Base-by-base conservation (phyloP, 2,888 invertebrate species). In the Acronicta aceris region DNA sequence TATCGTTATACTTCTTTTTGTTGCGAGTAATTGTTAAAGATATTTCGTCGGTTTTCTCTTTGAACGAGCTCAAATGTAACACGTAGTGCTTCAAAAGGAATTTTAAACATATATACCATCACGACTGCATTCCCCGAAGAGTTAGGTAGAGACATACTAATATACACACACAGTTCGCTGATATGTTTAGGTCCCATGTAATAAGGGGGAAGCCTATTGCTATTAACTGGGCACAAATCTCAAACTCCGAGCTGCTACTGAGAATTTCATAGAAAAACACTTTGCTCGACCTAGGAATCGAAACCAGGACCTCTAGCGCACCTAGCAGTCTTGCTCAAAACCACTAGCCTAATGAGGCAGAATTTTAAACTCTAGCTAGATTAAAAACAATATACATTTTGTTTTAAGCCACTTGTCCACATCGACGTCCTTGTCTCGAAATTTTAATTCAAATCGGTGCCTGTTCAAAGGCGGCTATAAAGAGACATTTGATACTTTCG, bases 361-460 rank as follows among this genome's bases (percentile, higher is more conserved):
- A 85, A 86, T 89, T 87, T 89, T 84, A 84, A 87, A 83, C 80
- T 85, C 79, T 78, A 74, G 84, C 79, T 78, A 74, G 84, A 89
- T 89, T 88, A 88, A 89, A 89, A 87, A 79, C 75, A 74, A 82
- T 81, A 81, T 81, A 82, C 83, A 80, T 84, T 88, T 84, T 86
- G 79, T 87, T 82, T 81, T 75, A 77, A 76, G 76, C 74, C 73
- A 75, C 82, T 82, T 82, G 81, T 61, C 71, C 59, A 77, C 78
- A 82, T 82, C 76, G 80, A 76, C 74, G 76, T 81, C 71, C 75
- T 76, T 74, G 77, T 76, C 69, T 78, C 62, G 58, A 76, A 82
- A 81, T 83, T 78, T 78, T 81, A 85, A 84, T 84, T 81, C 79
- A 81, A 84, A 85, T 80, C 74, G 67, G 77, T 71, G 66, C 66